phyloP scores from a whole-genome alignment of 2,113 vertebrate genomes.

The Elgaria multicarinata region DNA sequence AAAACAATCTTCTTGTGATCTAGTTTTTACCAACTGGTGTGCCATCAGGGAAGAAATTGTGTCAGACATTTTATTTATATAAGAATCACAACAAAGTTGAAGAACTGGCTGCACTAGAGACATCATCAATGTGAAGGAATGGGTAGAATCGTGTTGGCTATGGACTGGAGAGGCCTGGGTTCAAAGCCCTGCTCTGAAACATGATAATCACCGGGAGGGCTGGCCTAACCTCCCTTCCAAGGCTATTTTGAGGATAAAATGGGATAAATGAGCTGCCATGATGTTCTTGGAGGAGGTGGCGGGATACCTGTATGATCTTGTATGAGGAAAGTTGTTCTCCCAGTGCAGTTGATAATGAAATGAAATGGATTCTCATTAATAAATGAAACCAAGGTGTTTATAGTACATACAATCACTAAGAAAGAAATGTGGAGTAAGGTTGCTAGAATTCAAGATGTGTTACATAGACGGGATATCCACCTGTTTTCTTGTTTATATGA shows the following conservation, averaged over 20 bases:
- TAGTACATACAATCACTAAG: neutral
- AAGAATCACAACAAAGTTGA: constrained; percentile 17
- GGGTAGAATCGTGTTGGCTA: neutral
- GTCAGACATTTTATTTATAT: constrained; percentile 11
- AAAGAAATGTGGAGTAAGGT: neutral
- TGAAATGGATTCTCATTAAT: neutral
- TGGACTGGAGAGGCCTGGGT: neutral
- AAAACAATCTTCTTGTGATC: constrained; percentile 24
- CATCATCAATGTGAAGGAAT: neutral
- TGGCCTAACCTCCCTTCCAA: neutral
- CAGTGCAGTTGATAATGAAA: neutral
- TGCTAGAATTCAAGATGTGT: neutral
- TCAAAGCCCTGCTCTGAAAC: neutral
- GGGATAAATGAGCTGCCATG: neutral
- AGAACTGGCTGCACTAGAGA: neutral
- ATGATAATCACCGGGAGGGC: neutral
- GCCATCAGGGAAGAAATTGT: constrained; percentile 1
- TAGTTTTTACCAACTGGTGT: neutral
- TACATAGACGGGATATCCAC: neutral
- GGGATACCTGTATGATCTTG: too few relatives aligned
- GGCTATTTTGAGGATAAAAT: neutral
- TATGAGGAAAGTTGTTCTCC: neutral
- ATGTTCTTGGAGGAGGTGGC: neutral
- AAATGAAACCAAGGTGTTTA: neutral
- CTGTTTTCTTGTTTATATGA: neutral